phyloP scores from a whole-genome alignment of 2,797 vertebrate genomes.

The Margarornis squamiger region DNA sequence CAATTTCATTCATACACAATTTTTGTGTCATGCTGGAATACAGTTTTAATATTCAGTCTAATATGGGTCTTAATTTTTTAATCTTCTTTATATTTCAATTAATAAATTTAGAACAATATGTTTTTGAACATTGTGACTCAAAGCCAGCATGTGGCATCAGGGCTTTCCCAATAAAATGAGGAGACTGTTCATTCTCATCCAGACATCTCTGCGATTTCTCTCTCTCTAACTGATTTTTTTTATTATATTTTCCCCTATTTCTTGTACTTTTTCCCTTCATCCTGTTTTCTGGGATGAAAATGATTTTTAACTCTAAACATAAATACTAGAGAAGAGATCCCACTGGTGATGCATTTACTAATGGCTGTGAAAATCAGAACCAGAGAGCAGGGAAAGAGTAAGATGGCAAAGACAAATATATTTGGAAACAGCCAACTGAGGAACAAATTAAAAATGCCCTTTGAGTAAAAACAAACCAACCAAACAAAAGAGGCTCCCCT shows the following conservation, averaged over 20 bases:
- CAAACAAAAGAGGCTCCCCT: conserved; percentile 63
- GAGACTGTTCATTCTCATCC: not conserved
- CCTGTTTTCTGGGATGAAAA: not conserved
- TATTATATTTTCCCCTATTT: not conserved
- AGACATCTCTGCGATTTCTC: not conserved
- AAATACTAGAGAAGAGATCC: conserved; percentile 36
- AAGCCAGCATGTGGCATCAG: not conserved
- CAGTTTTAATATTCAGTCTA: not conserved
- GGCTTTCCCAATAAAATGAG: not conserved
- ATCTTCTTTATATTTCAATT: not conserved
- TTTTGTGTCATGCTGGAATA: not conserved
- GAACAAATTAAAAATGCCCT: conserved; percentile 65
- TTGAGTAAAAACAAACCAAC: conserved; percentile 59
- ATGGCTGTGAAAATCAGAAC: conserved; percentile 60
- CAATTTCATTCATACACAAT: not conserved
- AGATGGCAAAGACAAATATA: conserved; percentile 61
- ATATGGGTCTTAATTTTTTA: not conserved
- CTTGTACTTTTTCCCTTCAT: not conserved
- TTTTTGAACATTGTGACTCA: not conserved
- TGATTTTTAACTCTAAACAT: conserved; percentile 46
- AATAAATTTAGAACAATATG: not conserved
- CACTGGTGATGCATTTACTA: conserved; percentile 36
- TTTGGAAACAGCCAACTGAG: conserved; percentile 51
- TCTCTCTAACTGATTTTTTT: not conserved
- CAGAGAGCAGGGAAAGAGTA: conserved; percentile 48